A percentile compares a stretch with the other conserved stretches of the same genome.
Conservation (phyloP, 2,113 vertebrate species). For the Archocentrus centrarchus region DNA sequence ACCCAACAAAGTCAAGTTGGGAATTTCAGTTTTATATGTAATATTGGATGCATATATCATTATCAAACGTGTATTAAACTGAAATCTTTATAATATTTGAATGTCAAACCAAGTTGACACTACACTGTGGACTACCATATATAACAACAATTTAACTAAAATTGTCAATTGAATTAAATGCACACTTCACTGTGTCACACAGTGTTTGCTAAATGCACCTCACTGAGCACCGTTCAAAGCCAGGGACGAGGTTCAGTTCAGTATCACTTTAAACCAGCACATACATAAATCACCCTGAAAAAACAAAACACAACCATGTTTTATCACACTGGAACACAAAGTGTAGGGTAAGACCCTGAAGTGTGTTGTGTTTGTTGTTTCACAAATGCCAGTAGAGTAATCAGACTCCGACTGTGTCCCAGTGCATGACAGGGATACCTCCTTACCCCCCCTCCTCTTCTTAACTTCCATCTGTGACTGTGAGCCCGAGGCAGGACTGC, state of each 20-base stretch:
- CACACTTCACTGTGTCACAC: not conserved
- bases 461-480: slow-evolving; percentile 11
- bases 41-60: too few relatives aligned
- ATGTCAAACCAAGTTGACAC: too few relatives aligned
- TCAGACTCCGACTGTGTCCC: slow-evolving; percentile 36
- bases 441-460: not conserved
- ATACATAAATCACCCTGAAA: not conserved
- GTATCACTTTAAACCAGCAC: not conserved
- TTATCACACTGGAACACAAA: not conserved
- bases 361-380: slow-evolving; percentile 5
- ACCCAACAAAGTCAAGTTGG: too few relatives aligned
- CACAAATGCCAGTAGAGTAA: too few relatives aligned
- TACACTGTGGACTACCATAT: not conserved
- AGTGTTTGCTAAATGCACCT: not conserved
- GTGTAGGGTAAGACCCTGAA: too few relatives aligned
- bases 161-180: not conserved
- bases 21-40: too few relatives aligned
- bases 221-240: too few relatives aligned
- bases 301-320: not conserved
- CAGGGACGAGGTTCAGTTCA: not conserved
- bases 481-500: not conserved
- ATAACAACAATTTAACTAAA: not conserved
- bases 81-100: too few relatives aligned
- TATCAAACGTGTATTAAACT: too few relatives aligned
- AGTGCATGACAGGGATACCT: slow-evolving; percentile 12